Percentiles rank a stretch among this genome's conserved stretches.
Conservation (phyloP, 2,797 vertebrate genomes). For the Chromis chromis region DNA sequence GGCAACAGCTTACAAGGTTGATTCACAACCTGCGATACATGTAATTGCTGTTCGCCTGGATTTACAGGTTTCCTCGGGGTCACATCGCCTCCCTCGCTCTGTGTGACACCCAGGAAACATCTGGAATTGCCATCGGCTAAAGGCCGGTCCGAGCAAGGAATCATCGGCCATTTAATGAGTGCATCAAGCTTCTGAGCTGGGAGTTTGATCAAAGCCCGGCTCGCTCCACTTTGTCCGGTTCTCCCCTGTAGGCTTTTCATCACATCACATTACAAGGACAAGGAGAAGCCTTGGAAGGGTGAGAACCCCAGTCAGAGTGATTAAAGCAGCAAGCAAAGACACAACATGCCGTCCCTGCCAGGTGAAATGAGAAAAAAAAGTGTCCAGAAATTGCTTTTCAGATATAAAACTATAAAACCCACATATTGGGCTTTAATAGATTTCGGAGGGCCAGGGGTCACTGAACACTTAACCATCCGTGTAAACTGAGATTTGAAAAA, state of each 20-base stretch:
- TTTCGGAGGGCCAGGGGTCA: neutral
- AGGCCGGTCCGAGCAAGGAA: constrained; percentile 22
- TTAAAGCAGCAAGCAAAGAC: constrained; percentile 54
- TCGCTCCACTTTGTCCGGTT: constrained; percentile 48
- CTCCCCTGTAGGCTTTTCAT: constrained; percentile 58
- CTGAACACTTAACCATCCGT: neutral
- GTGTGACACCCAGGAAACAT: constrained; percentile 64
- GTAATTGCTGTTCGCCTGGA: constrained; percentile 47
- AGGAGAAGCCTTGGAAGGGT: constrained; percentile 42
- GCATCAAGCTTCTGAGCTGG: constrained; percentile 41
- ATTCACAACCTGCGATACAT: constrained; percentile 48
- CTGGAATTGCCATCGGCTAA: constrained; percentile 61
- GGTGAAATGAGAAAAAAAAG: neutral
- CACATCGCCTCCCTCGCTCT: constrained; percentile 43
- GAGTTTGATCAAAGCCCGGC: constrained; percentile 75
- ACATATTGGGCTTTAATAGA: constrained; percentile 22
- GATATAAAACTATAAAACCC: constrained; percentile 1
- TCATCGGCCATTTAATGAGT: constrained; percentile 54
- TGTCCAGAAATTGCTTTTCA: constrained; percentile 8
- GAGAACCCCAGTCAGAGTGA: constrained; percentile 46
- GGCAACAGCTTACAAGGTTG: constrained; percentile 34
- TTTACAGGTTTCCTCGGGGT: constrained; percentile 60
- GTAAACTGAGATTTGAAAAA: constrained; percentile 1
- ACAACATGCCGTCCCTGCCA: constrained; percentile 4
- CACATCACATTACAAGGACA: constrained; percentile 65